Base-by-base conservation (phyloP, 2,888 invertebrate species). In the Mongoloraphidia duomilia region DNA sequence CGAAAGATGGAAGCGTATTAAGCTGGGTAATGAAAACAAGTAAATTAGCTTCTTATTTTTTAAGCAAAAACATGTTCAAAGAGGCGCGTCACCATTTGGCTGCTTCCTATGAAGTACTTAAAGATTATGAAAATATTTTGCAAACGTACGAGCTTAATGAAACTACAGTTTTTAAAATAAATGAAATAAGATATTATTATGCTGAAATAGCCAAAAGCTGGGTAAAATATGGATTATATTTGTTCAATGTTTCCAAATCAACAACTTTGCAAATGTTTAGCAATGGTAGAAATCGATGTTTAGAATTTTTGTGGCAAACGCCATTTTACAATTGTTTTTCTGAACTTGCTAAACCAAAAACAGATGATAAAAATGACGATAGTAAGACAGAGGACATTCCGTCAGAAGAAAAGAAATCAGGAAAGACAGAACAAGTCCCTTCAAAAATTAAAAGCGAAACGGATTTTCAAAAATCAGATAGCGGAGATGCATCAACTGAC, bases 71-170 rank as follows among this genome's bases (percentile, higher is more conserved):
- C 50, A 57, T 59, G 49, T 67, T 57, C 50, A 49, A 48, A 34
- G 34, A 72, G 54, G 77, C 80, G 3, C 66, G 81, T 38, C 80
- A 84, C 62, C 81, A 84, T 61, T 66, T 85, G 50, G 75, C 75
- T 56, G 77, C 79, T 38, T 76, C 80, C 1, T 72, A 73, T 57
- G 67, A 71, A 52, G 71, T 80, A 9, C 60, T 80, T 39, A 66
- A 72, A 26, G 26, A 26, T 26, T 26, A 26, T 6, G 26, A 26
- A 26, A 26, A 26, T 6, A 26, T 26, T 26, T 26, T 26, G 26
- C 26, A 26, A 5, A 26, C 26, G 26, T 26, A 26, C 26, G 26
- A 26, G 26, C 26, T 26, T 26, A 26, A 26, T 26, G 26, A 26
- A 26, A 26, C 26, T 26, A 26, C 26, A 26, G 26, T 6, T 3